Base-by-base conservation (phyloP, 1,140 invertebrate genomes). In the Bombus huntii region DNA sequence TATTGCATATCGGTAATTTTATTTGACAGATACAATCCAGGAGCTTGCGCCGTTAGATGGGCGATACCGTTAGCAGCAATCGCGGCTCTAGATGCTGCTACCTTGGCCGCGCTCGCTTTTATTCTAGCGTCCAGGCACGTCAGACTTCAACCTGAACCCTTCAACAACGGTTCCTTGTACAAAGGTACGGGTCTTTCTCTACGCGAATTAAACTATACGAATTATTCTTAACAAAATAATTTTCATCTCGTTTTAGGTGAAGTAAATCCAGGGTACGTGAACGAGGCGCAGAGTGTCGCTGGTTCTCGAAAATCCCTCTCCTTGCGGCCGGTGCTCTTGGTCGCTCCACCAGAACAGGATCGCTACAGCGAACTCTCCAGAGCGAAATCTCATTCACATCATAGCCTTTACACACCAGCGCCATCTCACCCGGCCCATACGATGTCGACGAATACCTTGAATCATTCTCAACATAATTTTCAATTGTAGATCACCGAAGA, bases 21-120 rank as follows among this genome's bases (percentile, higher is more conserved):
- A 31, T 72, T 78, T 57, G 34, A 3, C 42, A 95, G 96, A 47
- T 98, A 97, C 92, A 95, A 96, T 88, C 95, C 97, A 88, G 97
- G 97, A 66, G 96, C 97, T 18, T 99, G 99, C 93, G 97, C 97
- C 62, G 96, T 99, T 31, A 96, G 98, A 88, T 99, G 99, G 99
- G 98, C 98, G 1, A 99, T 98, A 95, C 96, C 99, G 13, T 96
- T 99, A 83, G 98, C 98, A 25, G 97, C 98, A 75, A 99, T 99
- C 74, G 97, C 98, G 0, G 98, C 98, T 84, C 95, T 99, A 86
- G 99, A 99, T 94, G 98, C 98, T 44, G 95, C 98, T 18, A 98
- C 99, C 75, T 95, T 99, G 72, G 97, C 98, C 0, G 97, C 98
- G 12, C 96, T 99, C 53, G 99, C 99, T 13, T 99, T 99, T 94